These are phyloP conservation scores for Entosphenus tridentatus DNA, from an alignment of 2,113 vertebrate genomes.

Conservation along the genomic window DNA sequence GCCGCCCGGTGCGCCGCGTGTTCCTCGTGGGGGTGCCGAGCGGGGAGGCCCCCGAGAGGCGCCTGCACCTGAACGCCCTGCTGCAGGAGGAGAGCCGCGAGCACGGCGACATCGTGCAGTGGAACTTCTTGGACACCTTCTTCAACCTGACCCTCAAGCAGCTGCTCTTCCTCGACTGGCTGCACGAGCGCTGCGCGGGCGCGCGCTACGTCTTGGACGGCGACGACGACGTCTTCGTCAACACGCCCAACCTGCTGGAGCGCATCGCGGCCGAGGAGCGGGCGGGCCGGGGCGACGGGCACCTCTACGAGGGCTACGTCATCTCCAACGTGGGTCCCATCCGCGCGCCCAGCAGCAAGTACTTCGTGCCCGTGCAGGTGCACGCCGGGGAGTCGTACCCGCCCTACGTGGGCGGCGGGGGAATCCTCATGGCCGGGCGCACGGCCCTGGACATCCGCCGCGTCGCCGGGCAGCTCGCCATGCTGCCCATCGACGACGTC, in stretches of 20 bases:
- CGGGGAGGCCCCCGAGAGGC: too few relatives aligned
- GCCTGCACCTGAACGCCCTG: constrained; percentile 19
- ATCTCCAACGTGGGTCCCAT: constrained; percentile 27
- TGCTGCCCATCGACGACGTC: constrained; percentile 41
- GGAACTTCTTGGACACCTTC: constrained; percentile 47
- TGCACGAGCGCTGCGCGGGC: constrained; percentile 21
- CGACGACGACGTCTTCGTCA: constrained; percentile 48
- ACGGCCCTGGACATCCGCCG: constrained; percentile 20
- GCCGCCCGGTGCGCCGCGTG: constrained; percentile 34
- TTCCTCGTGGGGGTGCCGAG: constrained; percentile 46
- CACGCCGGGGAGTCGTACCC: constrained; percentile 27
- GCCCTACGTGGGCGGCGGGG: constrained; percentile 32
- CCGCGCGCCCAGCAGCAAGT: constrained; percentile 26
- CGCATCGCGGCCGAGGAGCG: neutral
- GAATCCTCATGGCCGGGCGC: constrained; percentile 27
- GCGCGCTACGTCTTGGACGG: constrained; percentile 40
- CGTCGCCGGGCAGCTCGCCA: constrained; percentile 21
- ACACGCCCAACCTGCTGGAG: constrained; percentile 38
- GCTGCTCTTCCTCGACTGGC: constrained; percentile 46
- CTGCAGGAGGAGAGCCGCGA: constrained; percentile 26
- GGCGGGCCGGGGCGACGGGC: constrained; percentile 10
- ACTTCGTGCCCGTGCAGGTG: constrained; percentile 33
- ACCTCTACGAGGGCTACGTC: constrained; percentile 36
- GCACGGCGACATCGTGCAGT: constrained; percentile 41
- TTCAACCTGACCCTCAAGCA: constrained; percentile 67